Percentiles rank a stretch among this genome's conserved stretches.
Evolutionary conservation across 2,888 invertebrate species (phyloP).

Genomic region (Netelia melanura): DNA sequence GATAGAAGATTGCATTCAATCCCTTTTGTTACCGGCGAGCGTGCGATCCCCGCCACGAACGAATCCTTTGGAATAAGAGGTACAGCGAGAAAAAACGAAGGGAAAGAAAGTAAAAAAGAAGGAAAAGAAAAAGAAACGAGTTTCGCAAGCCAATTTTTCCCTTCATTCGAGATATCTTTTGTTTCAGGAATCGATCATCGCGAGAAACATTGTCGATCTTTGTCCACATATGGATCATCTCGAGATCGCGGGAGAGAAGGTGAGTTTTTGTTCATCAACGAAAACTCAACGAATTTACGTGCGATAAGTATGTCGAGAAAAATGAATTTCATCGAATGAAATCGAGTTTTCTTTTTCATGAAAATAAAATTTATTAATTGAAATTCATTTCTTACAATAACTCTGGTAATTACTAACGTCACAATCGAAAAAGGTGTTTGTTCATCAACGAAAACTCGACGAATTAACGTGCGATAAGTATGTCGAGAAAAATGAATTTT

Average conservation of each 20-base stretch:
- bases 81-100: conserved; percentile 46
- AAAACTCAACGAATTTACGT: conserved; percentile 9
- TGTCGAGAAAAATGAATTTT: conserved; percentile 4
- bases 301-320: neutral
- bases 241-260: conserved; percentile 76
- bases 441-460: conserved; percentile 6
- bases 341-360: neutral
- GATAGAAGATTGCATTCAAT: conserved; percentile 66
- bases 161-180: conserved; percentile 61
- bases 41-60: conserved; percentile 29
- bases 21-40: conserved; percentile 64
- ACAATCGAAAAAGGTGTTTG: conserved; percentile 41
- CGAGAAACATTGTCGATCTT: conserved; percentile 79
- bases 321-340: conserved; percentile 2
- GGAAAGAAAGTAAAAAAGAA: conserved; percentile 32
- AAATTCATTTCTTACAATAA: no score
- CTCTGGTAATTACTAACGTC: no score
- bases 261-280: conserved; percentile 66
- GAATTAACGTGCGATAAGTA: conserved; percentile 1
- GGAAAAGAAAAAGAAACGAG: conserved; percentile 60
- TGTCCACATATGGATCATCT: conserved; percentile 76
- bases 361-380: no score
- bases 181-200: conserved; percentile 79
- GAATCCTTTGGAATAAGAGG: conserved; percentile 46
- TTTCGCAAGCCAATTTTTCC: conserved; percentile 61